A percentile compares a stretch with the other conserved stretches of the same genome.
Conservation (phyloP, 1,140 invertebrate species). For the Procambarus virginalis region DNA sequence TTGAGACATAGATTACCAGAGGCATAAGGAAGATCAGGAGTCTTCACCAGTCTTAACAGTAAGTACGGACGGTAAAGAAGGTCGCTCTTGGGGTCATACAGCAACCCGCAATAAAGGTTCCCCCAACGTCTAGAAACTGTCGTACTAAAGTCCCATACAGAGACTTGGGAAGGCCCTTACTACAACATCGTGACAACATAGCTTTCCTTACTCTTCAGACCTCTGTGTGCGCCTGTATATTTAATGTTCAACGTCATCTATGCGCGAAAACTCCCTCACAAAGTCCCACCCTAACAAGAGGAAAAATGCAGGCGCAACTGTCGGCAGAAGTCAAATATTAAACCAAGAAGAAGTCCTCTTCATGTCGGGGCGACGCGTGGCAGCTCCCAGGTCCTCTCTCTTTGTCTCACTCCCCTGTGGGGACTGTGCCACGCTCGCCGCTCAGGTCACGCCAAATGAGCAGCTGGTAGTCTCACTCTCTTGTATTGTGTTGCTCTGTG, state of each 20-base stretch:
- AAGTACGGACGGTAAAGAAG: neutral
- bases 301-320: neutral
- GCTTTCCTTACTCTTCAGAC: no score
- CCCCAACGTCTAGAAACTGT: no score
- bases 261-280: neutral
- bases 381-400: neutral
- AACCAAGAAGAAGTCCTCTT: conserved; percentile 13
- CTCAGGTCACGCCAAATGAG: conserved; percentile 5
- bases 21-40: no score
- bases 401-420: neutral
- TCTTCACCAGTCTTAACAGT: neutral
- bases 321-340: conserved; percentile 21
- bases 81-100: neutral
- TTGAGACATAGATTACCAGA: no score
- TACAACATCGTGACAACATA: no score
- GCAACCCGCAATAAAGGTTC: no score
- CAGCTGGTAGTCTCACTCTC: neutral
- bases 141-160: no score
- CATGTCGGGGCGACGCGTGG: neutral
- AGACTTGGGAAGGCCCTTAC: no score
- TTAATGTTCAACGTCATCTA: neutral
- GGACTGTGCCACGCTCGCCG: neutral
- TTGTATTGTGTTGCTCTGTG: neutral
- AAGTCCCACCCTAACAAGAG: neutral
- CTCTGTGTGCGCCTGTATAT: neutral